Evolutionary conservation across 2,797 vertebrate species (phyloP), one percentile per base, ranked within the genome.

Genomic region (Hemibagrus guttatus): DNA sequence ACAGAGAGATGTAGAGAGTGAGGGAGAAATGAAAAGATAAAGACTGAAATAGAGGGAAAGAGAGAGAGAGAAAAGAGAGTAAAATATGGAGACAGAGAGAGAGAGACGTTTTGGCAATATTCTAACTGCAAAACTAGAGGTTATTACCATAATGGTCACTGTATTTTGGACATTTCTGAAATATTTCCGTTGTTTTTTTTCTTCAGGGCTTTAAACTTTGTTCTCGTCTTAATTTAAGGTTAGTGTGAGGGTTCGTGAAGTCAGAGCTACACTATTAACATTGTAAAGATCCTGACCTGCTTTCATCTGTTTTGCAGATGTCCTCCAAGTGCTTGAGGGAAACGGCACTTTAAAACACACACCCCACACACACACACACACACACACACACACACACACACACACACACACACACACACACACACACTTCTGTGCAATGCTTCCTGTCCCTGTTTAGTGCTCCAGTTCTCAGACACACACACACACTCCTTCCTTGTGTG

Each of bases 251-350:
- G 63, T 59, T 71, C 1, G 9, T 66, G 42, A 68, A 39, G 52
- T 83, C 52, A 71, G 49, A 83, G 64, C 49, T 17, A 21, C 54
- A 19, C 35, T 58, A 58, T 72, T 84, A 52, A 26, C 19, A 7
- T 61, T 74, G n/a, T 86, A 81, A 81, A 72, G 85, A 35, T 84
- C 35, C 54, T 68, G 63, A 79, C 82, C 75, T 85, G 76, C 28
- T 76, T 84, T 89, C 86, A 78, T 90, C 86, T 90, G 88, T 86
- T 85, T 68, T 49, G 31, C 88, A 90, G 84, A 78, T 88, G 85
- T 90, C 81, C 58, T 54, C 64, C 64, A 75, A 85, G 71, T 86
- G 75, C 86, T 89, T 86, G 85, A 81, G 84, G 84, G 56, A 85
- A 71, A 84, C 78, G 59, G 83, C 49, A 42, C 81, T 87, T 88